Evolutionary conservation across 2,888 invertebrate species (phyloP).

Genomic region (Lasioglossum vierecki): DNA sequence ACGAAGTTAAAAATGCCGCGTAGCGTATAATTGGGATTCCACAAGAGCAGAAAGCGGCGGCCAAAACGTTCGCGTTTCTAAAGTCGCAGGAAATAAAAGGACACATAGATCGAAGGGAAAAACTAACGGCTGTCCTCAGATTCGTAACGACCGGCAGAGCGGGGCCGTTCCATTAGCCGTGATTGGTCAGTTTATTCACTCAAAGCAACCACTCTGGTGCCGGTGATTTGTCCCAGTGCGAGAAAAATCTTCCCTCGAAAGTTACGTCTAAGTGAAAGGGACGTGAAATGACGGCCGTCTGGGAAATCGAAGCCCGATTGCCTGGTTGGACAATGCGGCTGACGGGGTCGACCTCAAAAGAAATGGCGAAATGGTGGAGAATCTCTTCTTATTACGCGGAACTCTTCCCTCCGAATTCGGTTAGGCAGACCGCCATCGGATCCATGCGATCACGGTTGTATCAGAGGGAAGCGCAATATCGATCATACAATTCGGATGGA

Average conservation of each 20-base stretch:
- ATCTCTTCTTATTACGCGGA: constrained; percentile 34
- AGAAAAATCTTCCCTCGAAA: constrained; percentile 53
- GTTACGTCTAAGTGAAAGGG: constrained; percentile 31
- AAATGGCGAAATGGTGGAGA: constrained; percentile 40
- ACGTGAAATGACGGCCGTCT: constrained; percentile 53
- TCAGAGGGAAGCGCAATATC: not conserved
- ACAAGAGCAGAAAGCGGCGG: not conserved
- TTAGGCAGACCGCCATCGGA: constrained; percentile 13
- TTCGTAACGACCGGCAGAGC: constrained; percentile 36
- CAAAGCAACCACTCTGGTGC: constrained; percentile 23
- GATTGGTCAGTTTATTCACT: constrained; percentile 63
- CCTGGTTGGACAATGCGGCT: constrained; percentile 64
- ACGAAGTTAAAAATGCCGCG: not conserved
- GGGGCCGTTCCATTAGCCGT: constrained; percentile 47
- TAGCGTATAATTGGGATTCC: not conserved
- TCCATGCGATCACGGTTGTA: constrained; percentile 10
- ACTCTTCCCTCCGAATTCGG: constrained; percentile 11
- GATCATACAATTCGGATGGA: constrained; percentile 7
- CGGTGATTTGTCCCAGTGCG: constrained; percentile 58
- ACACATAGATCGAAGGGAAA: constrained; percentile 10
- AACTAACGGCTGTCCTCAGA: constrained; percentile 45
- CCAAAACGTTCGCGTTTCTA: constrained; percentile 3
- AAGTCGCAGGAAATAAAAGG: constrained; percentile 11
- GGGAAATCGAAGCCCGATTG: constrained; percentile 67
- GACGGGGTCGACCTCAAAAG: constrained; percentile 30